phyloP scores from a whole-genome alignment of 2,797 vertebrate genomes.

The Naso thynnoides region DNA sequence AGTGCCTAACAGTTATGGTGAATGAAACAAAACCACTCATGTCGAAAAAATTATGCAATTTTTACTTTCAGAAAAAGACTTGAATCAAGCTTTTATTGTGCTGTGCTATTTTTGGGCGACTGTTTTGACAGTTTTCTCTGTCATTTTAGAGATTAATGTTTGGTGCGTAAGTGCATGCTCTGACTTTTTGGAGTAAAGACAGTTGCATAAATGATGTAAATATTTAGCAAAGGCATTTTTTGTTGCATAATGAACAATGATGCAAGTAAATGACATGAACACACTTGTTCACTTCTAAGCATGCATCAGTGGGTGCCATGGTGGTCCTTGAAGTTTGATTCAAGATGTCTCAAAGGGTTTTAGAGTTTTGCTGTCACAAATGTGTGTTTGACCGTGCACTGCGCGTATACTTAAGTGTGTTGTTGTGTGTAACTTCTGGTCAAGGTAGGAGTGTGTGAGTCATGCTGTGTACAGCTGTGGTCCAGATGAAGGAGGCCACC shows the following conservation, averaged over 20 bases:
- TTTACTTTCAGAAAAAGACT: not conserved
- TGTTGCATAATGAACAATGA: constrained; percentile 5
- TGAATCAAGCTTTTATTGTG: constrained; percentile 4
- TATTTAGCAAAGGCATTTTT: not conserved
- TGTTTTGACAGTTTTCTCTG: not conserved
- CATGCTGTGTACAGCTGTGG: constrained; percentile 83
- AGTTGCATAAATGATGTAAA: constrained; percentile 1
- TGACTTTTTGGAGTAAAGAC: not conserved
- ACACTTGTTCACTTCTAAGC: constrained; percentile 36
- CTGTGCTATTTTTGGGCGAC: not conserved
- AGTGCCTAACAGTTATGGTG: constrained; percentile 26
- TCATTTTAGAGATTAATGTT: not conserved
- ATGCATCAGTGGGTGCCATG: constrained; percentile 18
- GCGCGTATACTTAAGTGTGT: constrained; percentile 11
- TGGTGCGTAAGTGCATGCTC: not conserved
- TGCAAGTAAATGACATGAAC: not conserved
- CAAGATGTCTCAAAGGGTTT: constrained; percentile 25
- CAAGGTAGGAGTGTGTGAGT: constrained; percentile 84
- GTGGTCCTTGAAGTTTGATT: constrained; percentile 40
- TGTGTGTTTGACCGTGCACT: constrained; percentile 40
- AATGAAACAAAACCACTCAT: constrained; percentile 24
- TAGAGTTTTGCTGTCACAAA: constrained; percentile 22
- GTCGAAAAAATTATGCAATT: constrained; percentile 13
- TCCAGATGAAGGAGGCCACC: constrained; percentile 87
- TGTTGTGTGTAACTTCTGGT: constrained; percentile 64